These are phyloP conservation scores for Hirudinaria manillensis DNA, from an alignment of 2,888 invertebrate species.

Conservation along the genomic window DNA sequence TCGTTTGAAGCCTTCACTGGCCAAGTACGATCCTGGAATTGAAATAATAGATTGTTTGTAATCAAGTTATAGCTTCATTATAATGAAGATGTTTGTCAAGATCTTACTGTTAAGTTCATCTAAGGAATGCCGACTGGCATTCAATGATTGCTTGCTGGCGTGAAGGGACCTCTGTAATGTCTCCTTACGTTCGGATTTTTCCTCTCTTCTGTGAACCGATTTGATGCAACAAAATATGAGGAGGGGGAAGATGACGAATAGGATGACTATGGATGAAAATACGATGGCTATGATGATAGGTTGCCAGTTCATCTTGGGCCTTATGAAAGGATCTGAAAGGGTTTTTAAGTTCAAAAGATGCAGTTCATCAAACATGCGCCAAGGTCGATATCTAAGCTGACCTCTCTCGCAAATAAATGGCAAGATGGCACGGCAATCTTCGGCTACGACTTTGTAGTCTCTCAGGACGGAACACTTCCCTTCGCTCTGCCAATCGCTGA, in stretches of 20 bases:
- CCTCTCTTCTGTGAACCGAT: slow-evolving; percentile 77
- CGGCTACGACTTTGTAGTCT: slow-evolving; percentile 53
- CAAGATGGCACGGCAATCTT: slow-evolving; percentile 73
- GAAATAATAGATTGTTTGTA: neutral
- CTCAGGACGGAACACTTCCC: slow-evolving; percentile 39
- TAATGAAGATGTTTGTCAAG: neutral
- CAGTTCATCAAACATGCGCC: neutral
- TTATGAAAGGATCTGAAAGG: slow-evolving; percentile 72
- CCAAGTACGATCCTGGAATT: neutral
- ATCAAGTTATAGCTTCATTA: neutral
- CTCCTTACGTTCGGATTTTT: slow-evolving; percentile 79
- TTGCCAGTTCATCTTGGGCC: slow-evolving; percentile 42
- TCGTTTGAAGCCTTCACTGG: neutral
- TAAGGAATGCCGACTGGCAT: neutral
- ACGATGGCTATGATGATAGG: slow-evolving; percentile 51
- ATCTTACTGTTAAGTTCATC: slow-evolving; percentile 1
- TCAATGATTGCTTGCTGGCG: slow-evolving; percentile 37
- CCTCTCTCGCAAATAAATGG: slow-evolving; percentile 82
- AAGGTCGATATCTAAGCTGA: slow-evolving; percentile 12
- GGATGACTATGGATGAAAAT: slow-evolving; percentile 45
- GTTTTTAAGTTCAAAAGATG: neutral
- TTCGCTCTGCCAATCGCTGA: slow-evolving; percentile 38
- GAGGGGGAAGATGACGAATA: slow-evolving; percentile 71
- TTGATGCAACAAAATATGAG: slow-evolving; percentile 84
- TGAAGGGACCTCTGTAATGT: slow-evolving; percentile 61